Conservation (phyloP, 2,888 invertebrate species). For the Molanna angustata region DNA sequence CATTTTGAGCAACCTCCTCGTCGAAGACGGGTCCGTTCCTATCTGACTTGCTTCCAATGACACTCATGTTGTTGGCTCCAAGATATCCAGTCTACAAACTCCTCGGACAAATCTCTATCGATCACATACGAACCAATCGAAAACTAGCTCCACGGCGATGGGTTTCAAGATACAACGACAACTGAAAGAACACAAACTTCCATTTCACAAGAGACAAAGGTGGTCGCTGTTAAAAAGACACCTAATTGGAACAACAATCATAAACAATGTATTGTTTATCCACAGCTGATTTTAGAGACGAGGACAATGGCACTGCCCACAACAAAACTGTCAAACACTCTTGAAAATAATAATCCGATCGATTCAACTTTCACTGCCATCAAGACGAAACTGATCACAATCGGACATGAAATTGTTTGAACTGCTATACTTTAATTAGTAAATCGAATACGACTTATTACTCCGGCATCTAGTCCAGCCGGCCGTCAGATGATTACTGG, state of each 20-base stretch:
- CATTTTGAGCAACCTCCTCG: slow-evolving; percentile 42
- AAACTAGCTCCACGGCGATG: slow-evolving; percentile 13
- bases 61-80: slow-evolving; percentile 34
- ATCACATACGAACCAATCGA: background rate
- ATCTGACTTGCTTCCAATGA: slow-evolving; percentile 43
- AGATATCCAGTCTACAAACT: slow-evolving; percentile 22
- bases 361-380: slow-evolving; percentile 16
- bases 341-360: background rate
- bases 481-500: slow-evolving; percentile 49
- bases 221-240: slow-evolving; percentile 6
- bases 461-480: slow-evolving; percentile 39
- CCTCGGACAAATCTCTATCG: slow-evolving; percentile 36
- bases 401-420: slow-evolving; percentile 33
- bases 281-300: background rate
- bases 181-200: slow-evolving; percentile 34
- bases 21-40: slow-evolving; percentile 42
- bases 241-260: background rate
- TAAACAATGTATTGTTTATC: slow-evolving; percentile 8
- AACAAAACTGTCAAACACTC: background rate
- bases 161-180: too few relatives aligned
- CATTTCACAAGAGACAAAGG: slow-evolving; percentile 48
- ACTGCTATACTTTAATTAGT: slow-evolving; percentile 31
- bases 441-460: slow-evolving; percentile 15
- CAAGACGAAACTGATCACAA: background rate
- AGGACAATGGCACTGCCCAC: background rate